Evolutionary conservation across 2,888 invertebrate species (phyloP).

Genomic region (Epistrophe eligans): DNA sequence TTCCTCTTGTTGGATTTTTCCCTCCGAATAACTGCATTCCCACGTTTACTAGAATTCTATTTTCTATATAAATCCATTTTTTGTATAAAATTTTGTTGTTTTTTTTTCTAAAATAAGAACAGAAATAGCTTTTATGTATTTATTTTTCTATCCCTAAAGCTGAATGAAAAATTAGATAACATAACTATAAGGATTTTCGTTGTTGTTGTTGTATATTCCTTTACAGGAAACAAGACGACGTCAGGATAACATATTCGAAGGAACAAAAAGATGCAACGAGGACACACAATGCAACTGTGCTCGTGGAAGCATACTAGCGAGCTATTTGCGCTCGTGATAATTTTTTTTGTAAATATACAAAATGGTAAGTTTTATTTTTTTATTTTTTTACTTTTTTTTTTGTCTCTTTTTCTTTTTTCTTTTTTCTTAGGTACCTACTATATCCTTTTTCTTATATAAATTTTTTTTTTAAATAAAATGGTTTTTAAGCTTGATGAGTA

Average conservation of each 20-base stretch:
- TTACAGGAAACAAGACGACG: conserved; percentile 62
- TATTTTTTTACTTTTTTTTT: background rate
- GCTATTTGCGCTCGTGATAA: conserved; percentile 74
- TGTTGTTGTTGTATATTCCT: conserved; percentile 23
- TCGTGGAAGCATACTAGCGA: conserved; percentile 69
- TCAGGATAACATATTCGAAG: conserved; percentile 65
- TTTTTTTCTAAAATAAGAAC: conserved; percentile 8
- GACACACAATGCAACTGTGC: conserved; percentile 67
- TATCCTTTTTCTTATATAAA: background rate
- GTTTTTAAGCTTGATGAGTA: background rate
- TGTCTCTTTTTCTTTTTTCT: background rate
- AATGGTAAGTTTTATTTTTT: conserved; percentile 64
- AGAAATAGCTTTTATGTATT: conserved; percentile 40
- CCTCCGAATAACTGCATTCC: conserved; percentile 1
- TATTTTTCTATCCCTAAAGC: conserved; percentile 62
- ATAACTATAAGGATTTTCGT: conserved; percentile 33
- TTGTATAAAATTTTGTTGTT: background rate
- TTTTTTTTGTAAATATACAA: conserved; percentile 73
- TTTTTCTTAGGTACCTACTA: background rate
- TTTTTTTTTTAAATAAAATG: conserved; percentile 13
- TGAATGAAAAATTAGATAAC: conserved; percentile 70
- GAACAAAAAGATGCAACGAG: conserved; percentile 57
- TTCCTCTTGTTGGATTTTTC: background rate
- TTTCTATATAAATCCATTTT: background rate
- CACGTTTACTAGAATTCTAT: background rate